Percentiles rank a stretch among this genome's conserved stretches.
These are phyloP conservation scores for Trichomycterus rosablanca DNA, from an alignment of 2,113 vertebrate species.

Conservation along the genomic window DNA sequence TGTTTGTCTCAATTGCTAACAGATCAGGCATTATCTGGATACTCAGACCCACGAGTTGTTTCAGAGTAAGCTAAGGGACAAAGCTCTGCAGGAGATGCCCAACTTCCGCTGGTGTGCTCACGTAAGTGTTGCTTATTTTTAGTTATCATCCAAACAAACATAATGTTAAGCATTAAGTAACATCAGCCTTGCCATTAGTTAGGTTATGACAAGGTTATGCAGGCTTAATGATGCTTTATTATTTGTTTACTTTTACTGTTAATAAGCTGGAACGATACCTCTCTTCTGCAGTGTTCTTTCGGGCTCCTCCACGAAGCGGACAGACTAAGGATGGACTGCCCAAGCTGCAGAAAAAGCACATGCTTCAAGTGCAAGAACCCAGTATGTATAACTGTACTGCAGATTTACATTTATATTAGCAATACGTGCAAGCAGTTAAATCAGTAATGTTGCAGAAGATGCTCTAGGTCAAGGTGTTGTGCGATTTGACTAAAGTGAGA, in stretches of 20 bases:
- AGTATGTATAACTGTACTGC: constrained; percentile 59
- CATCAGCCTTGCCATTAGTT: too few species aligned
- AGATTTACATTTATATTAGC: too few species aligned
- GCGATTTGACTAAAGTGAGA: too few species aligned
- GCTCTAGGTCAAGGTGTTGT: too few species aligned
- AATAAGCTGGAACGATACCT: too few species aligned
- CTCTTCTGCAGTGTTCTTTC: constrained; percentile 64
- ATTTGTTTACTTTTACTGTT: too few species aligned
- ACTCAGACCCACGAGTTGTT: constrained; percentile 67
- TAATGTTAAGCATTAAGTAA: too few species aligned
- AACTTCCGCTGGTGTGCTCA: constrained; percentile 75
- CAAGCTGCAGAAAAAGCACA: constrained; percentile 70
- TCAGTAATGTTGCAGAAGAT: too few species aligned
- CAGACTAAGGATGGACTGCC: constrained; percentile 70
- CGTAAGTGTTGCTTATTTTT: constrained; percentile 52
- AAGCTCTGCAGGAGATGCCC: constrained; percentile 67
- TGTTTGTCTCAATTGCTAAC: neutral
- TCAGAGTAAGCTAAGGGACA: constrained; percentile 72
- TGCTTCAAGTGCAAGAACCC: constrained; percentile 67
- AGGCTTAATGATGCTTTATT: too few species aligned
- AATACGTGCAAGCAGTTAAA: too few species aligned
- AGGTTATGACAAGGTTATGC: too few species aligned
- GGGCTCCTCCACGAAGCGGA: constrained; percentile 69
- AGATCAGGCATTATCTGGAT: constrained; percentile 71
- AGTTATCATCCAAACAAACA: neutral